Evolutionary conservation across 1,140 invertebrate genomes (phyloP).

Genomic region (Platorchestia sp.): DNA sequence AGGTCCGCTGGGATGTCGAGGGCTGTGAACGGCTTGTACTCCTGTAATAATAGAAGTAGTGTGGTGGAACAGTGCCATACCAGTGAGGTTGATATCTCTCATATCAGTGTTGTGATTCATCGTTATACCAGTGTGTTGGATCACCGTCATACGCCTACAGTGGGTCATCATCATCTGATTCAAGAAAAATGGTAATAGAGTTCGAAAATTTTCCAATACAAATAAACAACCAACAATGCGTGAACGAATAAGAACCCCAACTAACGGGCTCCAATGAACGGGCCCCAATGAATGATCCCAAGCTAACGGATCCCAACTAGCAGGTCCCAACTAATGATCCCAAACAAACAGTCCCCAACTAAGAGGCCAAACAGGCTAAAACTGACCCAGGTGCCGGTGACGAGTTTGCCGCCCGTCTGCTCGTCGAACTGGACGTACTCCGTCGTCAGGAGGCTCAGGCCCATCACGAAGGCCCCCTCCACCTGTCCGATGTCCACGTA

Average conservation of each 20-base stretch:
- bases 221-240: background rate
- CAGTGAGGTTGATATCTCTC: background rate
- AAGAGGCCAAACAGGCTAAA: background rate
- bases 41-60: constrained; percentile 70
- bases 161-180: no score
- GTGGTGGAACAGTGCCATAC: background rate
- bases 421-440: constrained; percentile 81
- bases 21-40: constrained; percentile 84
- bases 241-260: background rate
- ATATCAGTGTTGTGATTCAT: no score
- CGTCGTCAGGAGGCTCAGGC: constrained; percentile 83
- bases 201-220: no score
- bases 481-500: constrained; percentile 87
- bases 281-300: background rate
- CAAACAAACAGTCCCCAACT: background rate
- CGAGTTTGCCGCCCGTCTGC: constrained; percentile 79
- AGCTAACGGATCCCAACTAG: background rate
- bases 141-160: no score
- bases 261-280: background rate
- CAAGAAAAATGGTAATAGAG: no score
- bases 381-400: constrained; percentile 83
- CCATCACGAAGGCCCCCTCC: constrained; percentile 91
- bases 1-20: constrained; percentile 91
- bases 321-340: background rate
- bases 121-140: no score